These are phyloP conservation scores for Theretra japonica DNA, from an alignment of 2,888 invertebrate species.

Conservation along the genomic window DNA sequence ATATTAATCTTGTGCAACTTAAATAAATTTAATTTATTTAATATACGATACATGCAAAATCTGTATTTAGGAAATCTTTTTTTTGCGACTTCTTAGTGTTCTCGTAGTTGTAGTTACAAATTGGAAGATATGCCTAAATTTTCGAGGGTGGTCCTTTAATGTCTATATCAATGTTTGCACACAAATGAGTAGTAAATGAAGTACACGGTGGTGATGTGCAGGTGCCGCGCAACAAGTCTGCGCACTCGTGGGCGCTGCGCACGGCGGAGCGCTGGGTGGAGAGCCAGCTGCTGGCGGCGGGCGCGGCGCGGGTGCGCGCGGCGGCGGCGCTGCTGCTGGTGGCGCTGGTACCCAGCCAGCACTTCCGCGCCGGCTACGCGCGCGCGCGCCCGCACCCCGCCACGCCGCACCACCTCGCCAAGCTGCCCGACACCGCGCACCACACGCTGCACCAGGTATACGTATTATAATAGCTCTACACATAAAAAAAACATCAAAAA, in stretches of 20 bases:
- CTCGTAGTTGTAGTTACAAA: too few species aligned
- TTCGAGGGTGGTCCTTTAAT: too few species aligned
- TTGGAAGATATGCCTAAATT: too few species aligned
- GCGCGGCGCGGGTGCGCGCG: conserved; percentile 92
- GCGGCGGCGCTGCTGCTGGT: conserved; percentile 96
- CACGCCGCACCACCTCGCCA: conserved; percentile 68
- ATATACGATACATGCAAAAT: too few species aligned
- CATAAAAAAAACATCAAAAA: too few species aligned
- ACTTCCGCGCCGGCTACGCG: conserved; percentile 95
- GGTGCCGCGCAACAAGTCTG: conserved; percentile 94
- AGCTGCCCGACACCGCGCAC: conserved; percentile 80
- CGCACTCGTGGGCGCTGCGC: conserved; percentile 96
- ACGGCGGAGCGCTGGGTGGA: conserved; percentile 97
- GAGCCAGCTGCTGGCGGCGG: conserved; percentile 93
- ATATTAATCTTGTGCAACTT: too few species aligned
- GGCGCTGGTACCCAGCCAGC: conserved; percentile 94
- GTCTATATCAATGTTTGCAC: background rate
- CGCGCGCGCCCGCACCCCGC: conserved; percentile 82
- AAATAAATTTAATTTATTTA: too few species aligned
- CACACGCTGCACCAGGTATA: conserved; percentile 82
- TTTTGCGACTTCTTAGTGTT: too few species aligned
- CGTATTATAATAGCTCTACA: conserved; percentile 17
- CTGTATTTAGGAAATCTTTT: too few species aligned
- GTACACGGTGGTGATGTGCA: conserved; percentile 27
- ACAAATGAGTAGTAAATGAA: background rate